Conservation (phyloP, 2,888 invertebrate species). For the Temnothorax unifasciatus region DNA sequence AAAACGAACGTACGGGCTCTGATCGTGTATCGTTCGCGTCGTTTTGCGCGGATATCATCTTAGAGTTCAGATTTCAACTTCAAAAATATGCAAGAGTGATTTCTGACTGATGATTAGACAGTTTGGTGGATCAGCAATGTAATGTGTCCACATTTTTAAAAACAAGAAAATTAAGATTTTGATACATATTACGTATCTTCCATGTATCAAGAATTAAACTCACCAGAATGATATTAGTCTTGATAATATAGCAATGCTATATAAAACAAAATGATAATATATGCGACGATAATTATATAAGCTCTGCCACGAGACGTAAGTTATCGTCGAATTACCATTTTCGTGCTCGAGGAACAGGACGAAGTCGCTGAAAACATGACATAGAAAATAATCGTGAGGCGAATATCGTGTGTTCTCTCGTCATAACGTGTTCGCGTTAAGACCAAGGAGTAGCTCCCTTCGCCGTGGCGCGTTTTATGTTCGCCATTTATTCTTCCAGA, state of each 20-base stretch:
- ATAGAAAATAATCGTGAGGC: conserved; percentile 26
- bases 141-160: neutral
- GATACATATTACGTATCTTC: neutral
- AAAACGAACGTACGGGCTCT: neutral
- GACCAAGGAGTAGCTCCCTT: neutral
- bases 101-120: neutral
- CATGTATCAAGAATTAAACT: neutral
- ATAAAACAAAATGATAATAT: neutral
- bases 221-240: neutral
- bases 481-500: conserved; percentile 46
- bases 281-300: conserved; percentile 3
- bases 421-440: conserved; percentile 31
- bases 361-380: conserved; percentile 28
- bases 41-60: neutral
- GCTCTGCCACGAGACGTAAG: neutral
- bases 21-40: neutral
- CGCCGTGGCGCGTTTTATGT: conserved; percentile 21
- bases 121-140: neutral
- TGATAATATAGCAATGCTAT: neutral
- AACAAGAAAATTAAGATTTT: neutral
- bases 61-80: neutral
- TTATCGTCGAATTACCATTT: neutral
- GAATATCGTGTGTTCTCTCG: conserved; percentile 25
- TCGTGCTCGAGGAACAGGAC: neutral
- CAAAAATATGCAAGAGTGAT: neutral